Base-by-base conservation (phyloP, 1,140 invertebrate genomes). In the Eufriesea mexicana region DNA sequence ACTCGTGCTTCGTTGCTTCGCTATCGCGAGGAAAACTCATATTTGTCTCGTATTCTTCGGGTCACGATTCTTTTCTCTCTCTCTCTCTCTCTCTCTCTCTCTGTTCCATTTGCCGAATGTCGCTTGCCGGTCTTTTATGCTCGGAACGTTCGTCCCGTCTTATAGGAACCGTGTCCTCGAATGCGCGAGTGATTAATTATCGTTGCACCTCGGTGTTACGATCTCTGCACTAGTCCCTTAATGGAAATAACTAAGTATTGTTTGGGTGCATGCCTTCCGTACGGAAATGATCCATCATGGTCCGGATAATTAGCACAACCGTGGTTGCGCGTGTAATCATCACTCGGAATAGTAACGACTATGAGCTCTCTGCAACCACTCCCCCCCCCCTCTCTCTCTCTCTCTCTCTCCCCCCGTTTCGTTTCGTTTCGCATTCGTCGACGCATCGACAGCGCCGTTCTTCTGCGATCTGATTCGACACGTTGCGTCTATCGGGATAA, bases 241-340 rank as follows among this genome's bases (percentile, higher is more conserved):
- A 92, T 93, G 90, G 89, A 93, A 92, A 91, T 93, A 92, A 91
- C 90, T 85, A 90, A 90, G 91, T 92, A 91, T 92, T 92, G 91
- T 92, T 91, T 88, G 86, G 89, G 89, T 84, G 86, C 87, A 83
- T 82, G 90, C 86, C 85, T 91, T 88, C 84, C 77, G 88, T 86
- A 86, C 91, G 92, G 92, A 93, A 93, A 89, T 88, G 86, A 93
- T 93, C 87, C 90, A 93, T 93, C 92, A 92, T 87, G 83, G 77
- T 75, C 86, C 86, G 90, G 92, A 92, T 93, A 93, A 93, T 93
- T 93, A 93, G 91, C 88, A 90, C 90, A 89, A 86, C 84, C 84
- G 86, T 73, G 85, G 85, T 89, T 90, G 90, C 89, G 89, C 91
- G 87, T 90, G 91, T 91, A 92, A 92, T 92, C 90, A 92, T 92